Evolutionary conservation across 2,888 invertebrate genomes (phyloP).

Genomic region (Neoitamus cyanurus): DNA sequence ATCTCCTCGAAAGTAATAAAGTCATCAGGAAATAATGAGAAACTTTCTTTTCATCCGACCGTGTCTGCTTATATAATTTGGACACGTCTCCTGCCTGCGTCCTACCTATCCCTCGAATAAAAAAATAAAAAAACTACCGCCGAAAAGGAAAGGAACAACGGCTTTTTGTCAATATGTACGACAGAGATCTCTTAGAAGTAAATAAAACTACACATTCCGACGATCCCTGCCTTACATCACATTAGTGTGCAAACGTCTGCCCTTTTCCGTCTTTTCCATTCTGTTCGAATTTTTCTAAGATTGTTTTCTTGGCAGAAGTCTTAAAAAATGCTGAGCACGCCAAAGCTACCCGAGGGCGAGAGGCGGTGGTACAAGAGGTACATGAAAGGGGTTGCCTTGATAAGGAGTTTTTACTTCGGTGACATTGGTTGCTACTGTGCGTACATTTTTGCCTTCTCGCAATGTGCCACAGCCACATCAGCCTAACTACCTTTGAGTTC

Average conservation of each 20-base stretch:
- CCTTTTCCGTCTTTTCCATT: conserved; percentile 3
- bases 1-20: conserved; percentile 14
- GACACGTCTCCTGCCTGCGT: background rate
- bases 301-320: conserved; percentile 1
- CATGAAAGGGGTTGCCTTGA: conserved; percentile 45
- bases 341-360: background rate
- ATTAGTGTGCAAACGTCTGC: conserved; percentile 31
- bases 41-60: conserved; percentile 35
- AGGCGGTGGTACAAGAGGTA: background rate
- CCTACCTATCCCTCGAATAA: background rate
- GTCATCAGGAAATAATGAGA: conserved; percentile 45
- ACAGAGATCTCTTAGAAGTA: background rate
- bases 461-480: background rate
- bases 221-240: background rate
- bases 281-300: background rate
- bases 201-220: conserved; percentile 22
- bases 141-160: background rate
- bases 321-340: conserved; percentile 30
- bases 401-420: background rate
- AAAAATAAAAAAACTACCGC: background rate
- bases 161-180: background rate
- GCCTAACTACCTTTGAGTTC: background rate
- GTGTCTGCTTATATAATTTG: conserved; percentile 10
- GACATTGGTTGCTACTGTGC: conserved; percentile 12
- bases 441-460: background rate